Conservation (phyloP, 2,113 vertebrate genomes). For the Bostrychus sinensis region DNA sequence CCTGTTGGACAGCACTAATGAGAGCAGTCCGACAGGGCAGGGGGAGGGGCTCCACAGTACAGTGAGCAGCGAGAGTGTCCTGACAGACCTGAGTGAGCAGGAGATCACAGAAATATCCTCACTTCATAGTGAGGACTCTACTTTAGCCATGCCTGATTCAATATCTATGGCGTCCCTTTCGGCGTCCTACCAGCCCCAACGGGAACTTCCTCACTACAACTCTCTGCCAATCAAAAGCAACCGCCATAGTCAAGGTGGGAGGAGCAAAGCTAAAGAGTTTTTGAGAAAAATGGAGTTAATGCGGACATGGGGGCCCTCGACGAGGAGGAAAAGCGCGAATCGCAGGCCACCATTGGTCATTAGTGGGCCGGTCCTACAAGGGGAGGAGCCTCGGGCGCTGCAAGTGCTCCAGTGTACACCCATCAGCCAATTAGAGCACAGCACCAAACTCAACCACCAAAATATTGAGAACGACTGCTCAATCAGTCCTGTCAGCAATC, state of each 20-base stretch:
- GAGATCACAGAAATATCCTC: slow-evolving; percentile 88
- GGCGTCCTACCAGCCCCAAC: slow-evolving; percentile 70
- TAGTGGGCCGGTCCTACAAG: slow-evolving; percentile 86
- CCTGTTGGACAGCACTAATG: slow-evolving; percentile 79
- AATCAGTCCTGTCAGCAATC: slow-evolving; percentile 3
- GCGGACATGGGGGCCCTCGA: slow-evolving; percentile 85
- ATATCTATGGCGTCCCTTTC: slow-evolving; percentile 69
- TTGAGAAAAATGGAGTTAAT: slow-evolving; percentile 92
- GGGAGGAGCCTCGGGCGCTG: slow-evolving; percentile 86
- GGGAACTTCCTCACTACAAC: slow-evolving; percentile 75
- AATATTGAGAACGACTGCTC: slow-evolving; percentile 27
- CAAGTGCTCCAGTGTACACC: slow-evolving; percentile 85
- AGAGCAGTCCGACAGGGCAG: slow-evolving; percentile 79
- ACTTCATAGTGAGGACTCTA: slow-evolving; percentile 86
- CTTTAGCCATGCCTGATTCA: slow-evolving; percentile 80
- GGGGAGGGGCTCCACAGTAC: slow-evolving; percentile 87
- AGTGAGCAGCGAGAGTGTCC: slow-evolving; percentile 91
- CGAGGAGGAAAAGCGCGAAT: slow-evolving; percentile 78
- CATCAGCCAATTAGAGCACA: slow-evolving; percentile 79
- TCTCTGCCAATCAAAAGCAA: slow-evolving; percentile 84
- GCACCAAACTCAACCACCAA: slow-evolving; percentile 39
- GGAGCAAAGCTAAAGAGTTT: slow-evolving; percentile 89
- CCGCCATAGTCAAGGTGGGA: slow-evolving; percentile 80
- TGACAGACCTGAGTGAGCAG: slow-evolving; percentile 94
- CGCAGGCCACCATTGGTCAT: slow-evolving; percentile 80